phyloP scores from a whole-genome alignment of 2,113 vertebrate genomes.

The Laticauda colubrina region DNA sequence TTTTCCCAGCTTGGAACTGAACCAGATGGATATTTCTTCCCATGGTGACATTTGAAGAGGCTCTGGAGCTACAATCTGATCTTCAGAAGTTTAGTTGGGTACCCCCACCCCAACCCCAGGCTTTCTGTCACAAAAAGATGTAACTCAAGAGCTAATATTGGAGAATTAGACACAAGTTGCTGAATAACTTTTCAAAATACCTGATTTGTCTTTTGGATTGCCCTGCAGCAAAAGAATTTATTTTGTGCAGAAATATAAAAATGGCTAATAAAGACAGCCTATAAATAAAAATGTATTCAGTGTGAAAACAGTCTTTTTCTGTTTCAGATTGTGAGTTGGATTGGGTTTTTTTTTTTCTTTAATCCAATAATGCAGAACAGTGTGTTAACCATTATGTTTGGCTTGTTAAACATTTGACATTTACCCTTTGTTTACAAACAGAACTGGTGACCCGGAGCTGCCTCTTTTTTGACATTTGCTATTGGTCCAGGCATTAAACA shows the following conservation, averaged over 20 bases:
- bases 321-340: neutral
- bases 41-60: neutral
- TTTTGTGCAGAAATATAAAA: neutral
- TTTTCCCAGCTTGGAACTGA: too few species aligned
- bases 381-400: constrained; percentile 50
- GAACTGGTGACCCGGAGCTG: constrained; percentile 38
- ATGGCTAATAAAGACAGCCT: neutral
- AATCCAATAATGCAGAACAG: constrained; percentile 18
- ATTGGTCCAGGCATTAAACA: constrained; percentile 29
- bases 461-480: constrained; percentile 34
- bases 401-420: constrained; percentile 59
- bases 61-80: neutral
- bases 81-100: neutral
- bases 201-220: neutral
- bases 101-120: neutral
- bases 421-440: constrained; percentile 57
- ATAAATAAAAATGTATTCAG: neutral
- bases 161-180: neutral
- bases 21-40: too few species aligned
- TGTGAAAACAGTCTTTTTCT: constrained; percentile 1
- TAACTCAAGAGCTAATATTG: neutral
- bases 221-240: neutral
- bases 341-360: neutral
- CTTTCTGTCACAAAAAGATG: neutral
- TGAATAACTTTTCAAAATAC: neutral